Conservation (phyloP, 2,797 vertebrate genomes). For the Lagorchestes hirsutus region DNA sequence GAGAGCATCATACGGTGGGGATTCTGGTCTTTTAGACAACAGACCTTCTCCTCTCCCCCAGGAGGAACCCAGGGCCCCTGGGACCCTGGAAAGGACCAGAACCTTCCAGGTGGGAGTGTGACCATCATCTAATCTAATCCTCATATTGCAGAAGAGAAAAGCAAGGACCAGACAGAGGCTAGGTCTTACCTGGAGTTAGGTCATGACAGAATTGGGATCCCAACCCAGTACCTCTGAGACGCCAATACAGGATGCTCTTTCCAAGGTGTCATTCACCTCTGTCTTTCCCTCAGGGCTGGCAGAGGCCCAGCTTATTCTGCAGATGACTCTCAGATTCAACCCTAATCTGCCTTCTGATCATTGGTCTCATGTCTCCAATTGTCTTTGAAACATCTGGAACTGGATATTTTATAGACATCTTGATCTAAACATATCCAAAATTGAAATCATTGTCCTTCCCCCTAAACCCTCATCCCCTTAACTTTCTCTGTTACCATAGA, state of each 20-base stretch:
- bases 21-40: not conserved
- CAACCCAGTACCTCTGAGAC: not conserved
- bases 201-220: slow-evolving; percentile 9
- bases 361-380: not conserved
- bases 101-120: not conserved
- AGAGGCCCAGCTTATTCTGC: not conserved
- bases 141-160: slow-evolving; percentile 44
- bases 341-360: accelerated
- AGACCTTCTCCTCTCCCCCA: not conserved
- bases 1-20: not conserved
- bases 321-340: not conserved
- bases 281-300: not conserved
- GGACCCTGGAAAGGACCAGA: not conserved
- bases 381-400: not conserved
- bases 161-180: slow-evolving; percentile 15
- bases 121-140: not conserved
- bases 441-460: not conserved
- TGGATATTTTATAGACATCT: not conserved
- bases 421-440: not conserved
- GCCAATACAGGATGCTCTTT: not conserved
- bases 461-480: not conserved
- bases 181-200: not conserved
- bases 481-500: not conserved
- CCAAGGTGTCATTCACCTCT: no score
- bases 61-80: not conserved